Evolutionary conservation across 2,113 vertebrate species (phyloP).

Genomic region (Paradisaea rubra): DNA sequence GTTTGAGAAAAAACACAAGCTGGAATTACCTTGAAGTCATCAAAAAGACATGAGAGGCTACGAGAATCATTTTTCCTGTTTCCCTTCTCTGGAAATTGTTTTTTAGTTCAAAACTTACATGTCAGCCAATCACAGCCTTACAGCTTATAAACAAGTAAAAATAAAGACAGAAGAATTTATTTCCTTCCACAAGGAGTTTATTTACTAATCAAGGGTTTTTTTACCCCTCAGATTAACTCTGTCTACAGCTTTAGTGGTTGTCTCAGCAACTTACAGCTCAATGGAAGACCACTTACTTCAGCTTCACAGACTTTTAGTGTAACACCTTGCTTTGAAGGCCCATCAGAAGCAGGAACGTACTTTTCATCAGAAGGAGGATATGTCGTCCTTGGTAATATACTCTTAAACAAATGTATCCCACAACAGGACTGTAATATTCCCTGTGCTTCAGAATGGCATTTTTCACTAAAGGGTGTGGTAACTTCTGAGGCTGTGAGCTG

Average conservation of each 20-base stretch:
- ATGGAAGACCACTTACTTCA: slow-evolving; percentile 75
- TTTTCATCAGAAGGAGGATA: slow-evolving; percentile 93
- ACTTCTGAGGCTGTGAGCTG: neutral
- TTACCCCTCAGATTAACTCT: slow-evolving; percentile 78
- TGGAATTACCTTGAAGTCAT: neutral
- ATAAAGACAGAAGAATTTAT: neutral
- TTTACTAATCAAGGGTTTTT: neutral
- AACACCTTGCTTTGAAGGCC: slow-evolving; percentile 89
- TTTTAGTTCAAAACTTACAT: neutral
- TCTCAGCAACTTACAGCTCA: slow-evolving; percentile 84
- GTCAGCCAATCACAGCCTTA: neutral
- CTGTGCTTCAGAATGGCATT: neutral
- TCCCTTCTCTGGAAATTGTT: neutral
- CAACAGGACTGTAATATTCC: neutral
- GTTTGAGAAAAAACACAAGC: neutral
- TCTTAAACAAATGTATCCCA: neutral
- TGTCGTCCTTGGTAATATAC: slow-evolving; percentile 82
- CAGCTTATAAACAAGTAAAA: neutral
- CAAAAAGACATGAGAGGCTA: neutral
- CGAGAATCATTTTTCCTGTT: neutral
- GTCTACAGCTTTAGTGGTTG: slow-evolving; percentile 89
- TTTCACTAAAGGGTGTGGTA: neutral
- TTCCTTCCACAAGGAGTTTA: neutral
- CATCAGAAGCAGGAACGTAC: slow-evolving; percentile 86
- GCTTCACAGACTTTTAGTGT: slow-evolving; percentile 83